A percentile compares a stretch with the other conserved stretches of the same genome.
phyloP scores from a whole-genome alignment of 1,140 invertebrate genomes.

The Zaprionus nigranus region DNA sequence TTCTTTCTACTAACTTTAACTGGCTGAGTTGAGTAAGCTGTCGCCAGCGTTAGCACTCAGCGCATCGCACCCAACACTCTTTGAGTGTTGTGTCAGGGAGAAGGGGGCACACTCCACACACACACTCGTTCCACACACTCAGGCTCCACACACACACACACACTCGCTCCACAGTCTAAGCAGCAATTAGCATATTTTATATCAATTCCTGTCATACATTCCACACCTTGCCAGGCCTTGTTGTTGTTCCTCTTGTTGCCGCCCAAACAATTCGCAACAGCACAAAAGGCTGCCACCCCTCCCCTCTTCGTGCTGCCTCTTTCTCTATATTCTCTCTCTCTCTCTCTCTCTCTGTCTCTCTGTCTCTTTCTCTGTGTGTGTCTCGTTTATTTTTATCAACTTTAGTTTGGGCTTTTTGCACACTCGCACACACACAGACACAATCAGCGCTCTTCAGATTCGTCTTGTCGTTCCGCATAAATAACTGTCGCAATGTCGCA shows the following conservation, averaged over 20 bases:
- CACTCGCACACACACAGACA: constrained; percentile 5
- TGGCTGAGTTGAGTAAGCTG: constrained; percentile 43
- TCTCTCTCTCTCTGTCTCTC: constrained; percentile 7
- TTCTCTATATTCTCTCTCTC: constrained; percentile 9
- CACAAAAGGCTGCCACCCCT: constrained; percentile 32
- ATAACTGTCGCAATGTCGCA: constrained; percentile 66
- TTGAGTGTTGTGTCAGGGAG: too few species aligned
- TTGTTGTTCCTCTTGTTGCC: constrained; percentile 29
- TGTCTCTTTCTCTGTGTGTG: constrained; percentile 9
- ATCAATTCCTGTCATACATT: constrained; percentile 78
- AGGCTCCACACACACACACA: too few species aligned
- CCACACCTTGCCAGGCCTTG: constrained; percentile 65
- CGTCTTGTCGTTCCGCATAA: constrained; percentile 77
- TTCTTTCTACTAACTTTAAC: background rate
- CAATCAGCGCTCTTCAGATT: constrained; percentile 53
- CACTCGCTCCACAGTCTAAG: constrained; percentile 30
- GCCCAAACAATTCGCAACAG: constrained; percentile 74
- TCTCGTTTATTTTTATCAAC: constrained; percentile 77
- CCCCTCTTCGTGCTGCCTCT: constrained; percentile 6
- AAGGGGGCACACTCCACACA: background rate
- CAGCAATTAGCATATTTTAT: constrained; percentile 79
- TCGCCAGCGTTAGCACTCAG: constrained; percentile 4
- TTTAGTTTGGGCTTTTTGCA: constrained; percentile 64
- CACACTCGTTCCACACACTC: constrained; percentile 10
- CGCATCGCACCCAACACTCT: constrained; percentile 1